Base-by-base conservation (phyloP, 2,797 vertebrate genomes). In the Lutjanus argentimaculatus region DNA sequence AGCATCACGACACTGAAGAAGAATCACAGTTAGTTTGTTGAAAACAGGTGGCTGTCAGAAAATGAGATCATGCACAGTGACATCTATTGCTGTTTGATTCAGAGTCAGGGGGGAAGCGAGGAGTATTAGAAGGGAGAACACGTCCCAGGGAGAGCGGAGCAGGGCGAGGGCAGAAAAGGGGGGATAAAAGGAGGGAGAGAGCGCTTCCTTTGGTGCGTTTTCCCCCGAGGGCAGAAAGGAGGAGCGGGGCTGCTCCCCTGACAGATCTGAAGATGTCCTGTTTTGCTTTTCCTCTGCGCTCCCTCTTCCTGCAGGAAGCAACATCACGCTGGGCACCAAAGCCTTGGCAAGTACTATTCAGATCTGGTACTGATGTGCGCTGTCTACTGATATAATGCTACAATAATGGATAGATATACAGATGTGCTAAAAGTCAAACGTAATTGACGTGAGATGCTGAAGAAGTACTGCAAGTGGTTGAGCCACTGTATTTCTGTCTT, bases 231-330 rank as follows among this genome's bases (percentile, higher is more conserved):
- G 84, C 91, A 82, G 80, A 86, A 81, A 86, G 84, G 85, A 92
- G 95, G 95, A 96, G 94, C 89, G 95, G 94, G 91, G 90, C 90
- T 94, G 92, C 93, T 94, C 96, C 93, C 93, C 93, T 94, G 94
- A 95, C 92, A 88, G 92, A 55, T 96, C 95, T 88, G 92, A 55
- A 93, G 94, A 93, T 95, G 95, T 95, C 95, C 96, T 96, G 95
- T 97, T 95, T 97, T 96, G 94, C 96, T 95, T 95, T 88, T 91
- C 86, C 91, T 83, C 85, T 86, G 88, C 88, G 92, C 92, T 92
- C 92, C 91, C 94, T 94, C 94, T 96, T 97, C 96, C 95, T 96
- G 96, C 94, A 96, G 96, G 95, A 96, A 96, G 92, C 91, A 90
- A 90, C 92, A 90, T 89, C 94, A 95, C 49, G 93, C 95, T 95